Conservation (phyloP, 2,113 vertebrate genomes). For the Pangasianodon hypophthalmus region DNA sequence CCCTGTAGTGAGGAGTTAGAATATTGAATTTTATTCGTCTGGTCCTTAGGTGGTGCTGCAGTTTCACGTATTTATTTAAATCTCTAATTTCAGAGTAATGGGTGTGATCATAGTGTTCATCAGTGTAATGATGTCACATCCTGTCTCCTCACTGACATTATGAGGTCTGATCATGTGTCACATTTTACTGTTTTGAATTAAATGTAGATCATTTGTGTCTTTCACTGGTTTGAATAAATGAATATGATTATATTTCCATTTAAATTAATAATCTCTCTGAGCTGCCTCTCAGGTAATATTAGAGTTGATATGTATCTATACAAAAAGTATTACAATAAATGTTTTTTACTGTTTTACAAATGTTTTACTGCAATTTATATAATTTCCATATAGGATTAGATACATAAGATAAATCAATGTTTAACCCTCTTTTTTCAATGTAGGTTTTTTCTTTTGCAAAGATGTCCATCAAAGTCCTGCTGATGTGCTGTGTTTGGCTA, state of each 20-base stretch:
- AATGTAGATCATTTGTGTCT: background rate
- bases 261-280: background rate
- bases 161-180: background rate
- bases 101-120: background rate
- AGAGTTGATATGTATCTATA: background rate
- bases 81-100: background rate
- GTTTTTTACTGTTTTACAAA: background rate
- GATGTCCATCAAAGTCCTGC: slow-evolving; percentile 42
- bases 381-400: background rate
- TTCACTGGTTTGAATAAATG: background rate
- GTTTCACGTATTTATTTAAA: background rate
- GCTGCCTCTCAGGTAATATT: slow-evolving; percentile 39
- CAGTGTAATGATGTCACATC: background rate
- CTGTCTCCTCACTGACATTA: background rate
- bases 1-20: background rate
- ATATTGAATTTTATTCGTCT: background rate
- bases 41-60: slow-evolving; percentile 12
- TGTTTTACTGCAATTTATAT: background rate
- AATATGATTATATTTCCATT: slow-evolving; percentile 16
- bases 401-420: background rate
- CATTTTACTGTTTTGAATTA: background rate
- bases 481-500: slow-evolving; percentile 23
- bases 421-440: background rate
- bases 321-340: background rate
- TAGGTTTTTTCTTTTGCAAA: slow-evolving; percentile 21